Conservation (phyloP, 2,888 invertebrate genomes). For the Agrochola lota region DNA sequence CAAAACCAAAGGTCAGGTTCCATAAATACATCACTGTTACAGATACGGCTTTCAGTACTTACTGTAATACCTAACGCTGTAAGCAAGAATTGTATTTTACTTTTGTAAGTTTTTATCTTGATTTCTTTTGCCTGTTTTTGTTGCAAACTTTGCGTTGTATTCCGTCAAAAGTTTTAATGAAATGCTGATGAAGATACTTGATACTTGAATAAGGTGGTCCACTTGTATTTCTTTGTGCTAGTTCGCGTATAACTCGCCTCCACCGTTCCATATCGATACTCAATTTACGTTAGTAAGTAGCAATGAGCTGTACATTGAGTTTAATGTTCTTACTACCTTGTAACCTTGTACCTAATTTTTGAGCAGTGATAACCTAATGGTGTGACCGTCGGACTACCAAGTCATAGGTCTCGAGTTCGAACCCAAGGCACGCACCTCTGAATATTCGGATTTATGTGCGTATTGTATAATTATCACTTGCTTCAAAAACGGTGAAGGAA, state of each 20-base stretch:
- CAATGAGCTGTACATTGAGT: background rate
- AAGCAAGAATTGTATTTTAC: slow-evolving; percentile 15
- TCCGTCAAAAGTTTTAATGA: slow-evolving; percentile 54
- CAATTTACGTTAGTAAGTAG: background rate
- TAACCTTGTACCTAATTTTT: no score
- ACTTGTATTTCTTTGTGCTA: slow-evolving; percentile 8
- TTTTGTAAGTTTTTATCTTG: slow-evolving; percentile 7
- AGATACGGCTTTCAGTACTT: slow-evolving; percentile 41
- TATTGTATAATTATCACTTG: no score
- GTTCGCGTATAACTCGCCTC: background rate
- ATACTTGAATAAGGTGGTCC: slow-evolving; percentile 20
- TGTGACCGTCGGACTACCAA: no score
- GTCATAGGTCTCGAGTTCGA: no score
- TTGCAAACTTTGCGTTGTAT: slow-evolving; percentile 27
- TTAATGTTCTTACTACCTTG: slow-evolving; percentile 10
- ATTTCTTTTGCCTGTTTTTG: slow-evolving; percentile 25
- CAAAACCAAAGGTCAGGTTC: slow-evolving; percentile 75
- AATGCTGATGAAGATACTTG: slow-evolving; percentile 40
- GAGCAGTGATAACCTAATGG: no score
- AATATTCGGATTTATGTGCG: no score
- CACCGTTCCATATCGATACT: background rate
- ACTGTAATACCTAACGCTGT: background rate
- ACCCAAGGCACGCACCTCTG: no score
- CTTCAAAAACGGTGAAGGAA: no score
- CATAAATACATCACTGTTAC: slow-evolving; percentile 73